Evolutionary conservation across 2,797 vertebrate species (phyloP).

Genomic region (Nyctibius grandis): DNA sequence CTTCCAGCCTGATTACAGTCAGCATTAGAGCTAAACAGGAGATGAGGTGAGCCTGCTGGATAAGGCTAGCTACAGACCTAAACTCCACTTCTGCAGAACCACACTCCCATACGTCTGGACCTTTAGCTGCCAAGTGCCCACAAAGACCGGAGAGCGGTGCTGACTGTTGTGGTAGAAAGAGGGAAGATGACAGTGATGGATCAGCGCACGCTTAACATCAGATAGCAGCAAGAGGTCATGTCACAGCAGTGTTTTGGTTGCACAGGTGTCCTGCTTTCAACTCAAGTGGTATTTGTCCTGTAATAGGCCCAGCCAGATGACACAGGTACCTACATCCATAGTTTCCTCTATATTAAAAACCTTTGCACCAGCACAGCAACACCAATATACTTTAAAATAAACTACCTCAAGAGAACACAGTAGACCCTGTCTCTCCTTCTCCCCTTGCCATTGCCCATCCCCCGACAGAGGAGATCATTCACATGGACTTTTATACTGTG

Average conservation of each 20-base stretch:
- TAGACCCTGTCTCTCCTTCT: neutral
- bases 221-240: neutral
- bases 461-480: neutral
- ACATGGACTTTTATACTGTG: neutral
- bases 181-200: neutral
- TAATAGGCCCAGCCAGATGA: neutral
- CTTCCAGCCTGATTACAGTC: neutral
- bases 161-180: rapidly evolving
- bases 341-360: neutral
- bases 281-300: neutral
- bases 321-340: neutral
- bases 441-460: neutral
- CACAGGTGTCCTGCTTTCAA: neutral
- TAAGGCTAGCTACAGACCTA: neutral
- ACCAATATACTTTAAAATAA: neutral
- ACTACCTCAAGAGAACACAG: neutral
- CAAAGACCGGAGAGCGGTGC: neutral
- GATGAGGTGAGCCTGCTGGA: neutral
- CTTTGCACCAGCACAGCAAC: neutral
- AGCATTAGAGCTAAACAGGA: neutral
- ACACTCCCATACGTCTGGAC: neutral
- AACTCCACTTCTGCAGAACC: neutral
- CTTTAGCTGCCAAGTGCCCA: neutral
- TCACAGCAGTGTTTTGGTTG: neutral
- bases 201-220: neutral